phyloP scores from a whole-genome alignment of 2,888 invertebrate genomes.

The Drosophila yooni region DNA sequence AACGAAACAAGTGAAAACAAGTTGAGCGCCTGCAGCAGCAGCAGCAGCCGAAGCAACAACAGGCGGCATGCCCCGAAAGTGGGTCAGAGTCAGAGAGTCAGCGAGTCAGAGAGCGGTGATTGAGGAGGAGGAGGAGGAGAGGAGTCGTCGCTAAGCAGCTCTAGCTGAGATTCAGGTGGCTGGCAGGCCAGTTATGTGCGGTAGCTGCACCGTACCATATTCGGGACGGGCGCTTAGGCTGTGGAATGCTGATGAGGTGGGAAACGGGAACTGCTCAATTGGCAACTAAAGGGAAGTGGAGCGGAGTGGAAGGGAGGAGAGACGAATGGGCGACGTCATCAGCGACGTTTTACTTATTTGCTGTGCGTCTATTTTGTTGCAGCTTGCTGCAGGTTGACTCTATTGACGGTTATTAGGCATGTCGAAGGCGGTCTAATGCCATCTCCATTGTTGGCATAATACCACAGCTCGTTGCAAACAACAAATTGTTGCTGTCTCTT shows the following conservation, averaged over 20 bases:
- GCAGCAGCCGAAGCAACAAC: slow-evolving; percentile 4
- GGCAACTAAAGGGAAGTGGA: slow-evolving; percentile 22
- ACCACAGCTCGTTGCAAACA: slow-evolving; percentile 15
- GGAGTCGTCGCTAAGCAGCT: slow-evolving; percentile 38
- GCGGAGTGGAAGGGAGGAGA: background rate
- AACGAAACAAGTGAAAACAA: slow-evolving; percentile 79
- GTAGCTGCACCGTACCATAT: slow-evolving; percentile 50
- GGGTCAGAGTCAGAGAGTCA: slow-evolving; percentile 69
- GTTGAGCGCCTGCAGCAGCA: slow-evolving; percentile 60
- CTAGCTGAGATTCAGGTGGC: slow-evolving; percentile 58
- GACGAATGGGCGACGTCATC: slow-evolving; percentile 56
- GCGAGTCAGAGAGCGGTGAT: slow-evolving; percentile 18
- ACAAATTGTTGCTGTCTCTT: slow-evolving; percentile 23
- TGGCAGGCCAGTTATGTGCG: slow-evolving; percentile 60
- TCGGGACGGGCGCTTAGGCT: slow-evolving; percentile 46
- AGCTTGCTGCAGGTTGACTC: slow-evolving; percentile 50
- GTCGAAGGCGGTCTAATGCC: slow-evolving; percentile 78
- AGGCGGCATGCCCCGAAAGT: slow-evolving; percentile 65
- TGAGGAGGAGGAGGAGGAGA: slow-evolving; percentile 11
- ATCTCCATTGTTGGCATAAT: slow-evolving; percentile 56
- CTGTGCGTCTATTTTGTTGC: slow-evolving; percentile 29
- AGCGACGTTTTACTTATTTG: slow-evolving; percentile 20
- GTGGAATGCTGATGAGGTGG: slow-evolving; percentile 69
- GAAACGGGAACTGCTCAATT: slow-evolving; percentile 19
- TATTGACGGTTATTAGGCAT: slow-evolving; percentile 80